Evolutionary conservation across 2,797 vertebrate species (phyloP), one percentile per base, ranked within the genome.

Genomic region (Lepilemur septentrionalis): DNA sequence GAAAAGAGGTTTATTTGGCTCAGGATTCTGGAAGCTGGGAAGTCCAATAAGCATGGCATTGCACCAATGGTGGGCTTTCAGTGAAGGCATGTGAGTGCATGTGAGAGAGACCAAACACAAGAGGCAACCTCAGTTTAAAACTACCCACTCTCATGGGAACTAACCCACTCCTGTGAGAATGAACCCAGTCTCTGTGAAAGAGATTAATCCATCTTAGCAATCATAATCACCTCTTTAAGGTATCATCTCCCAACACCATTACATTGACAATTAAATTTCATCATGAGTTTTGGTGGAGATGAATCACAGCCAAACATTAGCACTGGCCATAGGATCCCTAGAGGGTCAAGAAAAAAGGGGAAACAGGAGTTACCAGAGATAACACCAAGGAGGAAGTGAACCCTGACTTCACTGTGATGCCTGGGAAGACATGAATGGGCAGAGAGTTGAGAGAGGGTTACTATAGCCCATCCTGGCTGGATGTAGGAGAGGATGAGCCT

Each of bases 401-500:
- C 14, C 3, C 5, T 1, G 1, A 52, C 72, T 70, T 59, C 88
- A 4, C 25, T 28, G 22, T 43, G 52, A 70, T 43, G n/a, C 13
- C 13, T 41, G 20, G 30, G 15, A 67, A 55, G 11, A 78, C 15
- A 4, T 9, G 35, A 38, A 12, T 2, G 5, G 35, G 12, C 55
- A 63, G 55, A 72, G 48, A 69, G 14, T 38, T 30, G 5, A 59
- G 76, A 46, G 32, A n/a, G 30, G 30, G 23, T 17, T 57, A 5
- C 41, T 11, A 41, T 5, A 70, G 22, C 25, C 35, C 20, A 23
- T 6, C 38, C 25, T 12, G 23, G 11, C 55, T 61, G 23, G 25
- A 12, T 63, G 4, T 3, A 20, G 35, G 18, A 80, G 12, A 70
- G 20, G 8, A 8, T 0, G 3, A 17, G 5, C 2, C 35, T 9